Evolutionary conservation across 2,113 vertebrate species (phyloP).

Genomic region (Pycnonotus jocosus): DNA sequence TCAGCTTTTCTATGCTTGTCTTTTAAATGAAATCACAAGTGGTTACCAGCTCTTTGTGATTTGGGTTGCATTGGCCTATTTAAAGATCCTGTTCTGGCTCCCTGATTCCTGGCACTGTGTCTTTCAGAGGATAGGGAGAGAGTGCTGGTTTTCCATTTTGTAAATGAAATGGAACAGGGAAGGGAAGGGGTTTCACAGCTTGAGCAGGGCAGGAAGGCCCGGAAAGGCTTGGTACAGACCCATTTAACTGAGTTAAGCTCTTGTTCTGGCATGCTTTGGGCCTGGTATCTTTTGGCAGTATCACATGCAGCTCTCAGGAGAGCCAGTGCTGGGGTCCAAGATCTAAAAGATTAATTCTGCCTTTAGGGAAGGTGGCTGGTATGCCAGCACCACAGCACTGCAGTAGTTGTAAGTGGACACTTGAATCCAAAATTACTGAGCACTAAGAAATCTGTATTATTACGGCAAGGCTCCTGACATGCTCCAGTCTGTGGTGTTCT

Average conservation of each 20-base stretch:
- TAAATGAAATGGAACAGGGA: not conserved
- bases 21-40: not conserved
- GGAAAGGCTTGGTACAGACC: not conserved
- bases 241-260: not conserved
- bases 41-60: accelerated
- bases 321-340: not conserved
- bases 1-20: not conserved
- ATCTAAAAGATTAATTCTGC: not conserved
- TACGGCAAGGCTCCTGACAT: not conserved
- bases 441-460: not conserved
- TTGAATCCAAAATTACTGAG: not conserved
- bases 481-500: not conserved
- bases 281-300: not conserved
- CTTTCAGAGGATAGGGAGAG: not conserved
- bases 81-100: not conserved
- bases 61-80: not conserved
- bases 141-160: not conserved
- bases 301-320: not conserved
- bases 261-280: not conserved
- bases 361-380: not conserved
- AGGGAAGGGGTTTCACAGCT: not conserved
- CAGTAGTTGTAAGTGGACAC: not conserved
- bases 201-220: not conserved
- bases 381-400: not conserved
- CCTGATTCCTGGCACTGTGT: not conserved